Base-by-base conservation (phyloP, 1,140 invertebrate genomes). In the Caerostris extrusa region DNA sequence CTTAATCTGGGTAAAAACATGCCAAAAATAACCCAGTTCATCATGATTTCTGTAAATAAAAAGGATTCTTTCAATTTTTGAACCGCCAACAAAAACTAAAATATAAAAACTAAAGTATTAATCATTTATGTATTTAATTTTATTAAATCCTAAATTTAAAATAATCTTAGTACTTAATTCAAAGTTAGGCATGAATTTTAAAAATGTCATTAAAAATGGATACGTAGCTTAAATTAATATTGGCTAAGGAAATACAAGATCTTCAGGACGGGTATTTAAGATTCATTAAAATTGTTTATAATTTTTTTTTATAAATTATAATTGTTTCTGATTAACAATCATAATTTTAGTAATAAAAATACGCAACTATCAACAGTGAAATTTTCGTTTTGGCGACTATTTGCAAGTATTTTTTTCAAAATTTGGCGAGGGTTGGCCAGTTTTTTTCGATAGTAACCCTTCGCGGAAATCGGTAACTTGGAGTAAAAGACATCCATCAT, bases 381-480 rank as follows among this genome's bases (percentile, higher is more conserved):
- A 34, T 34, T 34, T 34, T 64, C 61, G 34, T 8, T n/a, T 92
- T 92, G 91, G 91, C 91, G 91, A 67, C 19, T 19, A 56, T 90
- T 90, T 90, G 50, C n/a, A 90, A 90, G 71, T 55, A 57, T 58
- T 90, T 90, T 81, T 89, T 67, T 19, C 91, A 67, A 10, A 89
- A 61, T 93, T 93, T 93, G 92, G 92, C 92, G 92, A 77, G 34
- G 12, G 19, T 34, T 64, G 19, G n/a, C 14, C 53, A 55, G 34
- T 34, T 55, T 88, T 93, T 93, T 69, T 56, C 86, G 56, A 89
- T 81, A 77, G 92, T 69, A 93, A 89, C 92, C 92, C 92, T 89
- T 83, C 55, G 58, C 86, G 85, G 92, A 89, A 93, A 93, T 93
- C 92, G 92, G 85, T 93, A 93, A 93, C 92, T 93, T 57, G 61